Evolutionary conservation across 1,140 invertebrate species (phyloP), one percentile per base, ranked within the genome.

Genomic region (Ditylenchus dipsaci): DNA sequence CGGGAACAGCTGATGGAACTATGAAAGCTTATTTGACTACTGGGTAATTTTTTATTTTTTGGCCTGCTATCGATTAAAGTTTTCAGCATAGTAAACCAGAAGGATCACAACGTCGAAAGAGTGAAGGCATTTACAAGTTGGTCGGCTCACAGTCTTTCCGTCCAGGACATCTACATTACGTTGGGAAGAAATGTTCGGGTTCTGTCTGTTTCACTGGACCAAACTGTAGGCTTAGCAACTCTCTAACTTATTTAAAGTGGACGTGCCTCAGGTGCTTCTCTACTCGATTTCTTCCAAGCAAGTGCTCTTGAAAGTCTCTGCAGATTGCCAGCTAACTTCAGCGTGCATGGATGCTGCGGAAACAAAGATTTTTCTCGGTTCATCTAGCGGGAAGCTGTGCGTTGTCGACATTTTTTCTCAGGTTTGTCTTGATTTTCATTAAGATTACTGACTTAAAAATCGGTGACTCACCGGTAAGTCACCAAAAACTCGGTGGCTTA

Each of bases 111-210:
- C n/a, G 17, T 56, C 17, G 63, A 65, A 59, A 21, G 63, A 38
- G 45, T 61, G 17, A n/a, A 30, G n/a, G 42, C 63, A 1, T n/a
- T 58, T 26, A 7, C 23, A 3, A 56, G 42, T 63, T 59, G 26
- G 23, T 3, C 63, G 23, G 29, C n/a, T 1, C 63, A 65, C 63
- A 65, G 63, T 38, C 63, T 65, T 19, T 19, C 63, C 19, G 42
- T 65, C 3, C n/a, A 15, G n/a, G 63, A 65, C 57, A 63, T 65
- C 17, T 65, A 60, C 63, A 38, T 65, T 19, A 65, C 38, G 17
- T 7, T n/a, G 1, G 63, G 57, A n/a, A 27, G 26, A 27, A 65
- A 49, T 21, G 63, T 56, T 26, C 63, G 61, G 8, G 57, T 65
- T 17, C 56, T 65, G 11, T 5, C 63, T 29, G 63, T 63, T 8